Conservation (phyloP, 1,140 invertebrate species). For the Drosophila prosaltans region DNA sequence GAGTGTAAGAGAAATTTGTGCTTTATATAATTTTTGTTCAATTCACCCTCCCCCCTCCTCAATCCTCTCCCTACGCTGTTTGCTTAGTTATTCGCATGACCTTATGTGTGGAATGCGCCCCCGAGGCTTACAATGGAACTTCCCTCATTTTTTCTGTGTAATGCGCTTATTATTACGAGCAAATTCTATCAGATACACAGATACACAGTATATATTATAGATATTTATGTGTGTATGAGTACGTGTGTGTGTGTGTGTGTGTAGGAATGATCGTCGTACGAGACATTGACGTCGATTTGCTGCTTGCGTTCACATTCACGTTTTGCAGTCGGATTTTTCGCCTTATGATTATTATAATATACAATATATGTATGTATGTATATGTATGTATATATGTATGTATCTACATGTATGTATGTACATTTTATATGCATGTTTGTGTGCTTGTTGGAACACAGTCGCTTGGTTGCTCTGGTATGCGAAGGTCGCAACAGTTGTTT, state of each 20-base stretch:
- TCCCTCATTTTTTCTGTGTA: slow-evolving; percentile 40
- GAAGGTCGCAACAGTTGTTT: slow-evolving; percentile 83
- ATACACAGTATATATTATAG: slow-evolving; percentile 37
- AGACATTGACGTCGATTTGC: slow-evolving; percentile 62
- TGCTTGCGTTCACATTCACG: slow-evolving; percentile 71
- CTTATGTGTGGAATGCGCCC: slow-evolving; percentile 71
- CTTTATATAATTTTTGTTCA: not conserved
- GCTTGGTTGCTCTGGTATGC: slow-evolving; percentile 81
- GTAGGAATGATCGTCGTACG: slow-evolving; percentile 38
- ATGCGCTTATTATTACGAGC: slow-evolving; percentile 57
- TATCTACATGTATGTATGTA: not conserved
- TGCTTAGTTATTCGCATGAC: slow-evolving; percentile 61
- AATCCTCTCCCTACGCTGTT: too few species aligned
- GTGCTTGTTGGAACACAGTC: slow-evolving; percentile 58
- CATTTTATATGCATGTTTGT: slow-evolving; percentile 1
- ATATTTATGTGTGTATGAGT: slow-evolving; percentile 36
- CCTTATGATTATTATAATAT: slow-evolving; percentile 78
- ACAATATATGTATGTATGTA: slow-evolving; percentile 43
- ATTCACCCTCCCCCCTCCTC: too few species aligned
- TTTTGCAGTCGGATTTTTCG: slow-evolving; percentile 74
- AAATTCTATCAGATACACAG: slow-evolving; percentile 67
- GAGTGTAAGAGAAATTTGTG: not conserved
- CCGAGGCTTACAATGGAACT: slow-evolving; percentile 61
- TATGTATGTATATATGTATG: slow-evolving; percentile 11
- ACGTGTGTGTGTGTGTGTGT: slow-evolving; percentile 26